phyloP scores from a whole-genome alignment of 92 coral and sea anemone species.

The Palythoa caribaeorum region DNA sequence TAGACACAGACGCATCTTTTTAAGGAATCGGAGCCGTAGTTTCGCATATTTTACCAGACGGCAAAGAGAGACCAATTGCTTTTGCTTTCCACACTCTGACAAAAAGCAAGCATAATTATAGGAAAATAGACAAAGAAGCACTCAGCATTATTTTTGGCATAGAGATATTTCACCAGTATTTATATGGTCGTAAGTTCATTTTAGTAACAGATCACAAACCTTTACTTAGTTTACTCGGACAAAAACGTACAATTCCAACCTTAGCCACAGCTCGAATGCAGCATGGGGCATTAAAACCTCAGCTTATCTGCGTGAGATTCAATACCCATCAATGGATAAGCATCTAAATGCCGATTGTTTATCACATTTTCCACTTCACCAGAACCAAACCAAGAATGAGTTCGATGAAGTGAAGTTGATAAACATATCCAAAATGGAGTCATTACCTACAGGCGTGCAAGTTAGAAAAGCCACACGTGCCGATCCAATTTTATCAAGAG shows the following conservation, averaged over 20 bases:
- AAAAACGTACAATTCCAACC: constrained; percentile 48
- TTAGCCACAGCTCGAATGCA: constrained; percentile 60
- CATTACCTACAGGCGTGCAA: not conserved
- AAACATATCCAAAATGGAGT: not conserved
- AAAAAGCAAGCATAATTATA: constrained; percentile 54
- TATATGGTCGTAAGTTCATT: constrained; percentile 48
- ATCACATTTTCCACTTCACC: not conserved
- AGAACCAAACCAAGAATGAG: not conserved
- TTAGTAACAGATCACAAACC: constrained; percentile 57
- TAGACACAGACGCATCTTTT: constrained; percentile 50
- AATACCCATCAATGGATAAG: not conserved
- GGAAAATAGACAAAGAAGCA: constrained; percentile 60
- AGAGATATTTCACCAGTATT: constrained; percentile 52
- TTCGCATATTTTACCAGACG: constrained; percentile 54
- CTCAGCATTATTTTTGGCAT: constrained; percentile 36
- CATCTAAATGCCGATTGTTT: not conserved
- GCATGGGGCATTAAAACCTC: not conserved
- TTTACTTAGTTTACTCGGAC: constrained; percentile 47
- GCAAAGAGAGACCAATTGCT: constrained; percentile 66
- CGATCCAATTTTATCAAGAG: constrained; percentile 31
- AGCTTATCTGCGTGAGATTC: not conserved
- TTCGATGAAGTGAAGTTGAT: not conserved
- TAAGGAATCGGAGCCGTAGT: constrained; percentile 62
- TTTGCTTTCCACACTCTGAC: constrained; percentile 58
- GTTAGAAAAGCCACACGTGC: constrained; percentile 35